phyloP scores from a whole-genome alignment of 2,113 vertebrate species.

The Odobenus rosmarus region DNA sequence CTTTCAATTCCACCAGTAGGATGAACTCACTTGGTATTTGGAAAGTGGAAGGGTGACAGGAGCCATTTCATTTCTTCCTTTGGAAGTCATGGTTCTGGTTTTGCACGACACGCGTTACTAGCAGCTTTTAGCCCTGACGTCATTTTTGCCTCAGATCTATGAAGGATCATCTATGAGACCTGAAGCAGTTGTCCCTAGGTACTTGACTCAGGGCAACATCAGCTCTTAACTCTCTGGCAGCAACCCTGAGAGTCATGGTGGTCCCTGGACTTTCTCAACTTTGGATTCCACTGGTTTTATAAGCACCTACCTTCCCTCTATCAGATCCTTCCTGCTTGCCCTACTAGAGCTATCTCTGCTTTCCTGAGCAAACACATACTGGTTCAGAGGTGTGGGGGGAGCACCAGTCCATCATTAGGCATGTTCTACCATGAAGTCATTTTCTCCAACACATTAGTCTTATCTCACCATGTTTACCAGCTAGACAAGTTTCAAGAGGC shows the following conservation, averaged over 20 bases:
- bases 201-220: background rate
- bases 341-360: background rate
- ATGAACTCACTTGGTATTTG: background rate
- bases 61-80: background rate
- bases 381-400: background rate
- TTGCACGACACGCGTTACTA: background rate
- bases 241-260: background rate
- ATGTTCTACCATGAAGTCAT: background rate
- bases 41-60: background rate
- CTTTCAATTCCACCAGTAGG: background rate
- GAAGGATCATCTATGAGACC: background rate
- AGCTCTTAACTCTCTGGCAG: background rate
- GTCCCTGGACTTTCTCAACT: background rate
- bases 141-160: background rate
- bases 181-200: background rate
- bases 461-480: background rate
- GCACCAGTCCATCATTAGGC: background rate
- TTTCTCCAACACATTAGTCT: background rate
- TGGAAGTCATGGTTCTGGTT: background rate
- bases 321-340: background rate
- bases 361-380: background rate
- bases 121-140: background rate
- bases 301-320: background rate
- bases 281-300: background rate
- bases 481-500: background rate